Conservation (phyloP, 2,113 vertebrate species). For the Elephas maximus region DNA sequence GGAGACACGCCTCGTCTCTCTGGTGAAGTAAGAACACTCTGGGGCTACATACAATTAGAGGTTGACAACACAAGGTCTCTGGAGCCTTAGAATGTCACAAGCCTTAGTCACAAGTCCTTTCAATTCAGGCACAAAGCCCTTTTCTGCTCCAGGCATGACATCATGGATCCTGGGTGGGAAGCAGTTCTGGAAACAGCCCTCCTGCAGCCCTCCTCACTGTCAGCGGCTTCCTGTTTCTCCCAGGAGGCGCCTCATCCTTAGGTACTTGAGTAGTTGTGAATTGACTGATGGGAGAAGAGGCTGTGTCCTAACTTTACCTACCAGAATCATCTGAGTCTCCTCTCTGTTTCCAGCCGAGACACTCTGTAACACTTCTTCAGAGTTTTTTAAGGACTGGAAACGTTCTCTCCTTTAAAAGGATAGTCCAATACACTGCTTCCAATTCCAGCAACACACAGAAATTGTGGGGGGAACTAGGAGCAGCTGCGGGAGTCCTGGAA, state of each 20-base stretch:
- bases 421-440: background rate
- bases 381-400: constrained; percentile 2
- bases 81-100: background rate
- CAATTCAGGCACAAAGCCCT: constrained; percentile 27
- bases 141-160: background rate
- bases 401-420: constrained; percentile 18
- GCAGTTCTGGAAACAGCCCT: background rate
- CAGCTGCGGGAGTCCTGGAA: background rate
- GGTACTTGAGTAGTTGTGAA: background rate
- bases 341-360: background rate
- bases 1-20: background rate
- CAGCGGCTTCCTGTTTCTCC: background rate
- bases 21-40: background rate
- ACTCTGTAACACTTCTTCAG: background rate
- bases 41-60: background rate
- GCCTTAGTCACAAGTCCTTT: constrained; percentile 39
- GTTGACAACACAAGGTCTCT: background rate
- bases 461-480: background rate
- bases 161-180: background rate
- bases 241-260: background rate
- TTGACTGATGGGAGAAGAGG: background rate
- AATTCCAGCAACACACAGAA: constrained; percentile 12
- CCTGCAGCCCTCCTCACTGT: background rate
- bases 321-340: background rate
- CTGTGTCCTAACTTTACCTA: background rate